Conservation (phyloP, 2,113 vertebrate species). For the Nesoenas mayeri region DNA sequence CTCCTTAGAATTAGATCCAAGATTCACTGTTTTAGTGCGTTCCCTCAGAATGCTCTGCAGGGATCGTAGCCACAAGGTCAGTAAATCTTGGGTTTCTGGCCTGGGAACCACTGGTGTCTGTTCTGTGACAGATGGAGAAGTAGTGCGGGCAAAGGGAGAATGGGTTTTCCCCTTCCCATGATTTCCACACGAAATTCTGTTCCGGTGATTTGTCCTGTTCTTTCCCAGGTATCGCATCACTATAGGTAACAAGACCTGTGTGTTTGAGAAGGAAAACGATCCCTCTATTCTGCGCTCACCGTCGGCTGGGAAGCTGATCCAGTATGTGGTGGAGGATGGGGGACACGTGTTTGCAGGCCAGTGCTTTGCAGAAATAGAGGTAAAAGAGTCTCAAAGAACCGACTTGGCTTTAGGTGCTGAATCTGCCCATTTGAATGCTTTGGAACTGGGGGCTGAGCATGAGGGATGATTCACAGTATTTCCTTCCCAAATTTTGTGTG, state of each 20-base stretch:
- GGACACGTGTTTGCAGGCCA: constrained; percentile 96
- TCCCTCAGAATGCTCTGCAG: not conserved
- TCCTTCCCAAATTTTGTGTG: not conserved
- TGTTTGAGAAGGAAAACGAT: constrained; percentile 98
- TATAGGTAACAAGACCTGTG: constrained; percentile 98
- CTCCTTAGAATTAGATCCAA: not conserved
- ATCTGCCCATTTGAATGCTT: not conserved
- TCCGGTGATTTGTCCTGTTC: not conserved
- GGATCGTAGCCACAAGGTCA: not conserved
- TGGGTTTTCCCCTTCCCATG: not conserved
- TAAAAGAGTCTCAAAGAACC: constrained; percentile 44
- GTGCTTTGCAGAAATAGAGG: constrained; percentile 98
- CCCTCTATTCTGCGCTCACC: constrained; percentile 94
- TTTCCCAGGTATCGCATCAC: constrained; percentile 92
- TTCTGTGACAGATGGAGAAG: not conserved
- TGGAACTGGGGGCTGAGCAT: not conserved
- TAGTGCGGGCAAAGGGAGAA: not conserved
- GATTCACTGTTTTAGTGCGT: not conserved
- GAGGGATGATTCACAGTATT: not conserved
- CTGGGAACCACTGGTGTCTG: not conserved
- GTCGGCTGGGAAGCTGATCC: constrained; percentile 95
- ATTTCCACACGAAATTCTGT: not conserved
- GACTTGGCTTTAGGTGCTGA: not conserved
- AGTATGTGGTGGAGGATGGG: constrained; percentile 95
- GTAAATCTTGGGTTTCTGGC: not conserved